Conservation (phyloP, 2,888 invertebrate genomes). For the Heliconius cydno region DNA sequence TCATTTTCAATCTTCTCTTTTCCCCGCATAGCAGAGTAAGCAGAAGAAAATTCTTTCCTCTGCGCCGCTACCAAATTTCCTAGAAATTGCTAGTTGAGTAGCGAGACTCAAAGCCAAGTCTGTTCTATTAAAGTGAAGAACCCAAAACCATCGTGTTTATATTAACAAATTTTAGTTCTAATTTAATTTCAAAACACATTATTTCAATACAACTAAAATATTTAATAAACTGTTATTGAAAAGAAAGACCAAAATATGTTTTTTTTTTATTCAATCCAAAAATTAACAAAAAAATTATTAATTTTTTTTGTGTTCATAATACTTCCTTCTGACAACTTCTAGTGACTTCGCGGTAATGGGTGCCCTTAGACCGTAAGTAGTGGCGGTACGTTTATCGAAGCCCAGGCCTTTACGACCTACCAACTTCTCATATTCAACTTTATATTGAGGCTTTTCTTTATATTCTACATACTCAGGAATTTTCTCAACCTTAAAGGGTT, state of each 20-base stretch:
- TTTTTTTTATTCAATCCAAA: not conserved
- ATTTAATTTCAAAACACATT: too few species aligned
- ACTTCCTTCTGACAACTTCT: conserved; percentile 35
- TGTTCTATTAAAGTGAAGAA: too few species aligned
- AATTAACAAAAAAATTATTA: not conserved
- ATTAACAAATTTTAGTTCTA: too few species aligned
- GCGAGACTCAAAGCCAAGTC: too few species aligned
- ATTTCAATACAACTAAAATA: not conserved
- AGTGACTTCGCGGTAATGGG: conserved; percentile 45
- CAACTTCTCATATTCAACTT: conserved; percentile 27
- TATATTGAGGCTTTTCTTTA: not conserved
- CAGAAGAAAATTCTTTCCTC: too few species aligned
- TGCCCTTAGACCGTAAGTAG: conserved; percentile 37
- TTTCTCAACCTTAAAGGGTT: not conserved
- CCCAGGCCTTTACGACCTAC: conserved; percentile 50
- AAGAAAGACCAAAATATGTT: not conserved
- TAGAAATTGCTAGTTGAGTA: too few species aligned
- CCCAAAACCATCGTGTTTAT: too few species aligned
- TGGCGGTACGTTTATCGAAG: conserved; percentile 46
- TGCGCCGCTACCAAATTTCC: too few species aligned
- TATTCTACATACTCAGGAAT: not conserved
- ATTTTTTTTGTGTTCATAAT: conserved; percentile 2
- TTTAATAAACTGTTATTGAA: not conserved
- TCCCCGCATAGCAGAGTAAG: too few species aligned
- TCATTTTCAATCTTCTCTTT: too few species aligned